Evolutionary conservation across 2,888 invertebrate species (phyloP).

Genomic region (Dioctria linearis): DNA sequence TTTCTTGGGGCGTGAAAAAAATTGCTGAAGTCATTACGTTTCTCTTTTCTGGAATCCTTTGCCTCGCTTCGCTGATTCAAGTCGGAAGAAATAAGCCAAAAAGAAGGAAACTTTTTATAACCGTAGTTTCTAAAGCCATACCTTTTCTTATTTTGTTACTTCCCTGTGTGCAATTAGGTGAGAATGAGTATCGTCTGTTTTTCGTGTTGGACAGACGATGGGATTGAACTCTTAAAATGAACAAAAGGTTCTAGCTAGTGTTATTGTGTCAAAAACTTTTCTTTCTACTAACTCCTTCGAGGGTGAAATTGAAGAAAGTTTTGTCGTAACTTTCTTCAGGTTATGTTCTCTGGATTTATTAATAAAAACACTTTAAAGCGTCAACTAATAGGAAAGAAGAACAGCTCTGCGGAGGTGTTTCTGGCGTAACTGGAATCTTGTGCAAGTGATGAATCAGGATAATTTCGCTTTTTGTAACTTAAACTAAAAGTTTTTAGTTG

Average conservation of each 20-base stretch:
- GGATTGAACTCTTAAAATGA: constrained; percentile 53
- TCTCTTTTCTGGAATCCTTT: constrained; percentile 46
- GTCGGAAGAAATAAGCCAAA: constrained; percentile 47
- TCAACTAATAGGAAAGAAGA: constrained; percentile 26
- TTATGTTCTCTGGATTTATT: constrained; percentile 22
- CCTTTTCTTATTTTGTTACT: constrained; percentile 56
- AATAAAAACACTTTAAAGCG: constrained; percentile 43
- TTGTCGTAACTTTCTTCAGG: constrained; percentile 45
- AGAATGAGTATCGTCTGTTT: constrained; percentile 57
- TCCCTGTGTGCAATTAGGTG: constrained; percentile 58
- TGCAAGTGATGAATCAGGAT: neutral
- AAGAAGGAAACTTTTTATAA: constrained; percentile 56
- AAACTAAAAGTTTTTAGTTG: neutral
- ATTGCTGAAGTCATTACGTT: constrained; percentile 58
- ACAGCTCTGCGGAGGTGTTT: constrained; percentile 8
- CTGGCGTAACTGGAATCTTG: constrained; percentile 5
- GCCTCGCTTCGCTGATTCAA: constrained; percentile 19
- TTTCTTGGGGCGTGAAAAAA: constrained; percentile 57
- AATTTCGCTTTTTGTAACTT: neutral
- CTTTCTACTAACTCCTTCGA: constrained; percentile 55
- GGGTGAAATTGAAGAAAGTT: constrained; percentile 57
- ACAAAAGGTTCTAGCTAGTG: constrained; percentile 50
- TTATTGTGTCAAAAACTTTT: constrained; percentile 57
- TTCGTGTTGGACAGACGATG: constrained; percentile 42
- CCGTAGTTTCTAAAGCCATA: constrained; percentile 54